Base-by-base conservation (phyloP, 2,888 invertebrate genomes). In the Aporophyla nigra region DNA sequence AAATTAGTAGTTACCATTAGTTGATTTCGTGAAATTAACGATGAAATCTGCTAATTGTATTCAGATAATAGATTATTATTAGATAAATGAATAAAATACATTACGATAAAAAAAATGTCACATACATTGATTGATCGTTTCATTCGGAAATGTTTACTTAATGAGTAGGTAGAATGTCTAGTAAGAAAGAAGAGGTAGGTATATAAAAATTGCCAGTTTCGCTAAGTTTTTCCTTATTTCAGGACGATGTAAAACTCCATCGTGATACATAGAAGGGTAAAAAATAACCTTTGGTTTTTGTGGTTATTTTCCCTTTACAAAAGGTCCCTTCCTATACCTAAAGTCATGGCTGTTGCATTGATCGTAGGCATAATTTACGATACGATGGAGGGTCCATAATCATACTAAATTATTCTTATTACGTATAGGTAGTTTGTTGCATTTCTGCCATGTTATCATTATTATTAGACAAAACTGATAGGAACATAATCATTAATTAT, bases 301-400 rank as follows among this genome's bases (percentile, higher is more conserved):
- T 43, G 62, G 27, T 72, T 78, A 58, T 51, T 63, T 51, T 78
- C 40, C 63, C 65, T n/a, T 65, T 14, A 46, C 27, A 72, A 72
- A 77, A 78, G 43, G 24, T 40, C 53, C 51, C 46, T 78, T 59
- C 19, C 14, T 51, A 65, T 58, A 19, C 5, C 6, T 19, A 65
- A 9, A 24, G 6, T 65, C 24, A 19, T 14, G 53, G 19, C n/a
- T 51, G 33, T n/a, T 51, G 62, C 49, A 49, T 78, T 62, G 53
- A 33, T 24, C 46, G 21, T 46, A 62, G 19, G 24, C 59, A 72
- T 65, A 65, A 62, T 78, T 59, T 79, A 73, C 21, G 65, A 65
- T 27, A 33, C 21, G 33, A 33, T 33, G 33, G 46, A 77, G 79
- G 78, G 78, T 73, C 79, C 77, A 71, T 78, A 78, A 58, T 78